Base-by-base conservation (phyloP, 2,113 vertebrate genomes). In the Solea senegalensis region DNA sequence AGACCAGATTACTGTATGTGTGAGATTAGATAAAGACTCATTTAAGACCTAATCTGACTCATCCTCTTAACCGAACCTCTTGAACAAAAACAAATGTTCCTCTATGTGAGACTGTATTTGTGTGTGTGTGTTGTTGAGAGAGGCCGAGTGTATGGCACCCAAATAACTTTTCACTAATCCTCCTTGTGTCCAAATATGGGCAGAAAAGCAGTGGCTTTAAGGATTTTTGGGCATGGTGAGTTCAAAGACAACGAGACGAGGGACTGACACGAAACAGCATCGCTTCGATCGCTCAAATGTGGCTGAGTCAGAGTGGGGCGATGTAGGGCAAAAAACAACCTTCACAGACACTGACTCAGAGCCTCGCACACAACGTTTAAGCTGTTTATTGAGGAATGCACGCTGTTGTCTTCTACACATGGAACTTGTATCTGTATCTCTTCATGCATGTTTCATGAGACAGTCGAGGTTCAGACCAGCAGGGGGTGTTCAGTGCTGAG, bases 401-500 rank as follows among this genome's bases (percentile, higher is more conserved):
- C 69, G 72, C 60, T 78, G 69, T 55, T 14, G 67, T 69, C 63
- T 66, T 60, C 28, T 46, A 66, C 66, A 76, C n/a, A 50, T 71
- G 59, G 74, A 73, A 59, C 62, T n/a, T 87, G 43, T 16, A 59
- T 49, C 60, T 58, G 55, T 39, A 60, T 76, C 82, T 69, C 74
- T 58, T 74, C 81, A 79, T 84, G 81, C 81, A 77, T 75, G 51
- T 78, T 81, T 82, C 44, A 80, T 69, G 59, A 81, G 65, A 68
- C 69, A 27, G 72, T 9, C 52, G 61, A 50, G 65, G 83, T 83
- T 93, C 92, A 85, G 92, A 92, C 72, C 90, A 86, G 45, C 12
- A 4, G 15, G 2, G 60, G 52, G 41, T 82, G 84, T 80, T 93
- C 93, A 87, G 92, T 92, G 74, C 91, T 87, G 48, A 91, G 93